Base-by-base conservation (phyloP, 2,113 vertebrate genomes). In the Varanus salvator region DNA sequence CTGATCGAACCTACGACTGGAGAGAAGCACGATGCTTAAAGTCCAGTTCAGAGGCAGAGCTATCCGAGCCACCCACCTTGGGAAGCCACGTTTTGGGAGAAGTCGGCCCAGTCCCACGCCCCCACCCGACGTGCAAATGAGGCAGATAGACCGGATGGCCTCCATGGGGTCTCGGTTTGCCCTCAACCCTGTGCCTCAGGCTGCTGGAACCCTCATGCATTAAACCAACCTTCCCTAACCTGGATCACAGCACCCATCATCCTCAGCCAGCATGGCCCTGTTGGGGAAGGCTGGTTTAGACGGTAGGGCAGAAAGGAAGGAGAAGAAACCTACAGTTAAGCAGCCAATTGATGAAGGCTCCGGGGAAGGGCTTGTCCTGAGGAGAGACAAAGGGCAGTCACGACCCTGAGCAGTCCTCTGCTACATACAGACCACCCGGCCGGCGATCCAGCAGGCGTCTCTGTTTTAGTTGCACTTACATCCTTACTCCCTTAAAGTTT, bases 341-440 rank as follows among this genome's bases (percentile, higher is more conserved):
- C 68, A 97, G 92, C 95, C 95, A 95, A 8, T 94, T 69, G 2
- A 95, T 89, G 84, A 96, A 95, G 71, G 57, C 34, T 0, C 85
- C 89, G 0, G 84, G 96, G 75, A 97, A 96, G 0, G 88, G 85
- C 38, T 91, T 92, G 0, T 94, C 74, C 96, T 96, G 90, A 8
- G 77, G 74, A 72, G 85, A 90, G 2, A 21, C 38, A 72, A 84
- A 85, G 48, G 29, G 38, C 1, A 66, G 6, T 2, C 0, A 8
- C 0, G 8, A 4, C 64, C 66, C 8, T 12, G 6, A 52, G 29
- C 27, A 81, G 8, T n/a, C 38, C 2, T 0, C 78, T 44, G 38
- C 38, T 44, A 44, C 38, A 44, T 44, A 44, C 38, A 44, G 38
- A 44, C 38, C 38, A 44, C 38, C 38, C 38, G 3, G 38, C 38